Conservation (phyloP, 2,797 vertebrate genomes). For the Tinamus major region DNA sequence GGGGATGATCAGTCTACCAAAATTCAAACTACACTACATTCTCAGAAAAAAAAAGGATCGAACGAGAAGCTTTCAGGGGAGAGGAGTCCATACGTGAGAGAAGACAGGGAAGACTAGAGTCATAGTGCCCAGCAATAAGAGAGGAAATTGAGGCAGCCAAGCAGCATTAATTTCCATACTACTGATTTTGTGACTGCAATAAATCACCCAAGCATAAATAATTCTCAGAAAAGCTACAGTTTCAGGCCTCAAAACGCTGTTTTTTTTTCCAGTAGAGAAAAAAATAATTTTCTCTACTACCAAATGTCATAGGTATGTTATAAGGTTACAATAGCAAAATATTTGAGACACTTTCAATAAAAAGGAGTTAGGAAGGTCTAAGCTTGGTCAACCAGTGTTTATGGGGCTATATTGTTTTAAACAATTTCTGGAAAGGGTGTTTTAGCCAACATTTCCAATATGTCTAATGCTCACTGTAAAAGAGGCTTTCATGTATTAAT, state of each 20-base stretch:
- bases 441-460: constrained; percentile 50
- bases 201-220: neutral
- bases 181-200: neutral
- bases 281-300: neutral
- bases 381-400: constrained; percentile 26
- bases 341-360: neutral
- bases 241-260: neutral
- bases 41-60: neutral
- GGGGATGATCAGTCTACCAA: neutral
- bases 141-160: neutral
- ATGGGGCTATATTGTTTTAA: constrained; percentile 40
- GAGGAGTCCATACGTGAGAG: neutral
- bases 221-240: constrained; percentile 12
- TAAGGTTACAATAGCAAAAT: neutral
- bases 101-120: neutral
- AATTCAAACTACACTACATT: neutral
- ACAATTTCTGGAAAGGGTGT: constrained; percentile 39
- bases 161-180: constrained; percentile 8
- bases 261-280: neutral
- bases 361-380: neutral
- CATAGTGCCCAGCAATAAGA: neutral
- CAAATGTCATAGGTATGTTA: neutral
- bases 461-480: constrained; percentile 29
- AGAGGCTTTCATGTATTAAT: constrained; percentile 63
- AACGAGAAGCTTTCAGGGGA: neutral